These are phyloP conservation scores for Conus canariensis DNA, from an alignment of 2,888 invertebrate genomes.

Conservation along the genomic window DNA sequence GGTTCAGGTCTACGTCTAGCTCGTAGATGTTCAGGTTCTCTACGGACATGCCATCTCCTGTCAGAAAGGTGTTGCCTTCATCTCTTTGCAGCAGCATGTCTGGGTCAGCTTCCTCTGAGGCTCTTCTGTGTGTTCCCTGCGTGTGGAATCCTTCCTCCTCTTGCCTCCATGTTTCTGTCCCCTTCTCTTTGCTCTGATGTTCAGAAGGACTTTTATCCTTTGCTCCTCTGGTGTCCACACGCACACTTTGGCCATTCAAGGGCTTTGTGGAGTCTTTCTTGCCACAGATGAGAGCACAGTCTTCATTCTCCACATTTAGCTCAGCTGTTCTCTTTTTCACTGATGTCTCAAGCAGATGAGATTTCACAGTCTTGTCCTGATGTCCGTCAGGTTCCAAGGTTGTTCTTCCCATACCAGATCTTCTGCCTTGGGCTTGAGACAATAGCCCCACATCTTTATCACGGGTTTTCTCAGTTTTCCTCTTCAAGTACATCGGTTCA, in stretches of 20 bases:
- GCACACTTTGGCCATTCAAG: background rate
- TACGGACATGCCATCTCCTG: conserved; percentile 38
- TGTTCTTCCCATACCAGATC: background rate
- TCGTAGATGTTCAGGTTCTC: background rate
- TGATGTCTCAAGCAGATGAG: background rate
- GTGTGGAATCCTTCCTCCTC: background rate
- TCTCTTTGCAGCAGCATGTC: background rate
- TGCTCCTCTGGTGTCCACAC: background rate
- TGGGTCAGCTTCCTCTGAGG: background rate
- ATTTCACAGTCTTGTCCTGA: background rate
- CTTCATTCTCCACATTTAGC: background rate
- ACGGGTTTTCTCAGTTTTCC: background rate
- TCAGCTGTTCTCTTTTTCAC: background rate
- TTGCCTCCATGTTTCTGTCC: background rate
- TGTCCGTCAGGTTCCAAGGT: background rate
- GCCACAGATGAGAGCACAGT: background rate
- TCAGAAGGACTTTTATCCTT: background rate
- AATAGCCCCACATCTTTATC: background rate
- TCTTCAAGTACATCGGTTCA: conserved; percentile 26
- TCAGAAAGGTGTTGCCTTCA: conserved; percentile 40
- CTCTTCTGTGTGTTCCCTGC: background rate
- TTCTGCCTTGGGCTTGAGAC: background rate
- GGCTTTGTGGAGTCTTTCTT: background rate
- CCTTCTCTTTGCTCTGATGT: background rate
- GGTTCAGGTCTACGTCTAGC: conserved; percentile 3